Evolutionary conservation across 2,888 invertebrate species (phyloP).

Genomic region (Lordiphosa andalusiaca): DNA sequence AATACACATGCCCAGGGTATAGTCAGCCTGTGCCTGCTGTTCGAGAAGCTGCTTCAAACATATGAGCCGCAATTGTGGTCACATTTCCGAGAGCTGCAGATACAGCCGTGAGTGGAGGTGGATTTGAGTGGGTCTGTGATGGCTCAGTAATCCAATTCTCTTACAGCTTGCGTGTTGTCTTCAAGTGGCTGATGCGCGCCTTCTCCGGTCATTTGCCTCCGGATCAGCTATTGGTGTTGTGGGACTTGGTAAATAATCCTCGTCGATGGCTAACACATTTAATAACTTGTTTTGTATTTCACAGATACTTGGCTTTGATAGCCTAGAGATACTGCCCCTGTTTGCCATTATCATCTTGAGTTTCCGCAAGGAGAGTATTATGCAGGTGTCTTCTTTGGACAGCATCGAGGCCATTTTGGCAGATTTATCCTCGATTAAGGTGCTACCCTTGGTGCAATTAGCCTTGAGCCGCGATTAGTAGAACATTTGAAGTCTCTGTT

Average conservation of each 20-base stretch:
- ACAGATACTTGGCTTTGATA: constrained; percentile 92
- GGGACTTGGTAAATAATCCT: constrained; percentile 87
- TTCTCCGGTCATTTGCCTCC: constrained; percentile 97
- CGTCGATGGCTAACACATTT: too few species aligned
- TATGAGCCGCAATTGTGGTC: constrained; percentile 95
- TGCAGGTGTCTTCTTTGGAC: constrained; percentile 87
- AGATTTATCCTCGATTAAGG: constrained; percentile 92
- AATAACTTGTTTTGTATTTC: not conserved
- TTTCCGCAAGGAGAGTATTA: constrained; percentile 91
- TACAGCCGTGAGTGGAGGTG: constrained; percentile 90
- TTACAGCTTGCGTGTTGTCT: constrained; percentile 91
- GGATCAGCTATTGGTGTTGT: constrained; percentile 93
- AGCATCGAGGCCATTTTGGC: constrained; percentile 93
- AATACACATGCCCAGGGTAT: constrained; percentile 95
- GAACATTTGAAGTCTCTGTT: not conserved
- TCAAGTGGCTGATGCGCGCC: constrained; percentile 97
- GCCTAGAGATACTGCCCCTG: constrained; percentile 92
- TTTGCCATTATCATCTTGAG: constrained; percentile 91
- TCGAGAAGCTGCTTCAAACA: constrained; percentile 93
- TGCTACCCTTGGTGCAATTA: constrained; percentile 91
- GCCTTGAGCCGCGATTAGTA: constrained; percentile 85
- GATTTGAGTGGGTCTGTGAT: not conserved
- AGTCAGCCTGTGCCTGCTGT: constrained; percentile 92
- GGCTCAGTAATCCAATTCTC: not conserved
- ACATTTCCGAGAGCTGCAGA: constrained; percentile 92